Evolutionary conservation across 1,140 invertebrate genomes (phyloP).

Genomic region (silkworm (Bombyx mori)): ASM3026992v2 NC_085110.1:4404501-4405000

Average conservation of each 20-base stretch:
- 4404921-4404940: conserved; percentile 18
- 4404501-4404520: too few species aligned
- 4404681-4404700: too few species aligned
- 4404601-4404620: too few species aligned
- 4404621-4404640: too few species aligned
- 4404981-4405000: conserved; percentile 26
- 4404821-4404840: conserved; percentile 44
- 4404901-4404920: conserved; percentile 16
- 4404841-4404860: conserved; percentile 43
- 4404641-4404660: too few species aligned
- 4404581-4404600: too few species aligned
- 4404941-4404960: conserved; percentile 16
- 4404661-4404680: too few species aligned
- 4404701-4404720: too few species aligned
- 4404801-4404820: conserved; percentile 38
- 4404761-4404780: conserved; percentile 24
- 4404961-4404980: conserved; percentile 44
- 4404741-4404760: neutral
- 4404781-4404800: conserved; percentile 26
- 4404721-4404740: too few species aligned
- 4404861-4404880: conserved; percentile 27
- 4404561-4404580: too few species aligned
- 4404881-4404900: conserved; percentile 3
- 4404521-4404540: too few species aligned
- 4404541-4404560: too few species aligned